Conservation (phyloP, 2,113 vertebrate genomes). For the Piliocolobus tephrosceles region DNA sequence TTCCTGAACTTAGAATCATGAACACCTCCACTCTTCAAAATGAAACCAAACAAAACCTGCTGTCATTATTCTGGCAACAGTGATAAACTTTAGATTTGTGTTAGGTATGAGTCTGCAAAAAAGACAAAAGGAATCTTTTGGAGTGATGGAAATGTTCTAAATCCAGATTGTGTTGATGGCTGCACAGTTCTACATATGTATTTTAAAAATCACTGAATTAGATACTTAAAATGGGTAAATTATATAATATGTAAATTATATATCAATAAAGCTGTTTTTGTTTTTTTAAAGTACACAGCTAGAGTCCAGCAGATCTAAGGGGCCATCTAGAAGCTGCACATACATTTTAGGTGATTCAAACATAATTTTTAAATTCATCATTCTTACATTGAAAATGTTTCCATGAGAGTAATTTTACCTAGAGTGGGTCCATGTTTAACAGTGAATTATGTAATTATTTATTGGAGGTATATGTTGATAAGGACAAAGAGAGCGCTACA, state of each 20-base stretch:
- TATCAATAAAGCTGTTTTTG: not conserved
- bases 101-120: not conserved
- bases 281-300: not conserved
- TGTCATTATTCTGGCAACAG: not conserved
- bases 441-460: not conserved
- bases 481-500: not conserved
- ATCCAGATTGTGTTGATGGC: not conserved
- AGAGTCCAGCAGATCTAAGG: not conserved
- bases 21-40: not conserved
- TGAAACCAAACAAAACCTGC: not conserved
- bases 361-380: not conserved
- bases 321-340: not conserved
- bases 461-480: not conserved
- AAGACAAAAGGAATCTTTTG: not conserved
- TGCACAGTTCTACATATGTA: not conserved
- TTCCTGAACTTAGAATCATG: slow-evolving; percentile 56
- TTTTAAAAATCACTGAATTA: not conserved
- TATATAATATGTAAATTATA: not conserved
- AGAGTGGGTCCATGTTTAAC: not conserved
- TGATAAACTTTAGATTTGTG: not conserved
- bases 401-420: not conserved
- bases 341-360: slow-evolving; percentile 7
- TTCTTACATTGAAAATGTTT: not conserved
- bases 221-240: not conserved
- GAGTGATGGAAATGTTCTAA: not conserved